Evolutionary conservation across 2,797 vertebrate species (phyloP), one percentile per base, ranked within the genome.

Genomic region (Sorex maritimensis): DNA sequence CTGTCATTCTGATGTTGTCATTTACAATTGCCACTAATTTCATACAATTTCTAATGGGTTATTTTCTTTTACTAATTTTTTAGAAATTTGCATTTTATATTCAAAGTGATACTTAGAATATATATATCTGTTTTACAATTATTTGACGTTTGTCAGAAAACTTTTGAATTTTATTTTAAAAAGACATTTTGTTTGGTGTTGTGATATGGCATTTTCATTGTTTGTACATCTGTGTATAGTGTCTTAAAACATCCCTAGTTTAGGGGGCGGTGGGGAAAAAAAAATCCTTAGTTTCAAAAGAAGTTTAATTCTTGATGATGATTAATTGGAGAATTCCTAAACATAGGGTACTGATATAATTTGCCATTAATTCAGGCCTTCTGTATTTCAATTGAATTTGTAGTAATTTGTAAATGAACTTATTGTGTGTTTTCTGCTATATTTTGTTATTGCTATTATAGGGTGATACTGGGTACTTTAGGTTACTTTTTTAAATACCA

Each of bases 241-340:
- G 8, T 86, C 86, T 41, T 68, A 69, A 44, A 44, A 44, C 41
- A 44, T 44, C 41, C 41, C 41, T 44, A 44, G 41, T 34, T 34
- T 34, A 34, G 34, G 34, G 34, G 34, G 34, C 34, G 34, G 34
- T 34, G 34, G 34, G 34, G 34, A 34, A 34, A 34, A 69, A 44
- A 44, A 44, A 5, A 44, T 44, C 41, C 41, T 7, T 44, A 44
- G 41, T 79, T 86, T 44, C 34, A 71, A 82, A 83, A 28, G 49
- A 71, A 81, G 58, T 74, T 92, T 12, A 90, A 26, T 88, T 94
- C 10, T 81, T 81, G n/a, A 77, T 19, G 10, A 74, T 55, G 52
- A 55, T 55, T 14, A 55, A 55, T 14, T 55, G 52, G 52, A 55
- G 11, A 24, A 6, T 81, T 83, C 80, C 61, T 44, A 55, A 41